Evolutionary conservation across 1,140 invertebrate species (phyloP).

Genomic region (Delia radicum): DNA sequence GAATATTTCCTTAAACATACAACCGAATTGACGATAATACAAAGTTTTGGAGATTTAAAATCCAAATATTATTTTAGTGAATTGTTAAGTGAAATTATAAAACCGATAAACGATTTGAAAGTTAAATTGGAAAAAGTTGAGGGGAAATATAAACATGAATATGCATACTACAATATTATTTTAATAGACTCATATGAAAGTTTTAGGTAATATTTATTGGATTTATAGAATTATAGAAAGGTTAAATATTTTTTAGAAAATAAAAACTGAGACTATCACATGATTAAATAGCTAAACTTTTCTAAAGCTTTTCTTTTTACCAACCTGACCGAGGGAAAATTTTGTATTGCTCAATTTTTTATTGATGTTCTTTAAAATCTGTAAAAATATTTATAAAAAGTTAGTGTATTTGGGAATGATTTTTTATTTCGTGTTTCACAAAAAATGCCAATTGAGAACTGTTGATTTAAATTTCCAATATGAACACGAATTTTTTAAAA

Average conservation of each 20-base stretch:
- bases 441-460: too few relatives aligned
- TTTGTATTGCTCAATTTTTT: too few relatives aligned
- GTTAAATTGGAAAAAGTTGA: not conserved
- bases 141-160: not conserved
- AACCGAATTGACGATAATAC: not conserved
- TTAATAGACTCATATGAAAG: conserved; percentile 45
- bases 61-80: conserved; percentile 26
- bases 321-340: too few relatives aligned
- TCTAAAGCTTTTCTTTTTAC: too few relatives aligned
- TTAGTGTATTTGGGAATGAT: too few relatives aligned
- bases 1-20: not conserved
- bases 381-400: too few relatives aligned
- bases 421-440: too few relatives aligned
- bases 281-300: too few relatives aligned
- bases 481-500: too few relatives aligned
- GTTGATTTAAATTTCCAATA: too few relatives aligned
- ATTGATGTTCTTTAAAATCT: too few relatives aligned
- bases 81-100: not conserved
- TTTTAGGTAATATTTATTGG: conserved; percentile 31
- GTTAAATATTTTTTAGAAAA: too few relatives aligned
- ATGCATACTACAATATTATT: conserved; percentile 35
- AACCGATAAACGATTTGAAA: not conserved
- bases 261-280: not conserved
- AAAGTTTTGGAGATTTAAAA: conserved; percentile 4
- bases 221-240: not conserved